Evolutionary conservation across 2,113 vertebrate species (phyloP), one percentile per base, ranked within the genome.

Genomic region (Paramisgurnus dabryanus): DNA sequence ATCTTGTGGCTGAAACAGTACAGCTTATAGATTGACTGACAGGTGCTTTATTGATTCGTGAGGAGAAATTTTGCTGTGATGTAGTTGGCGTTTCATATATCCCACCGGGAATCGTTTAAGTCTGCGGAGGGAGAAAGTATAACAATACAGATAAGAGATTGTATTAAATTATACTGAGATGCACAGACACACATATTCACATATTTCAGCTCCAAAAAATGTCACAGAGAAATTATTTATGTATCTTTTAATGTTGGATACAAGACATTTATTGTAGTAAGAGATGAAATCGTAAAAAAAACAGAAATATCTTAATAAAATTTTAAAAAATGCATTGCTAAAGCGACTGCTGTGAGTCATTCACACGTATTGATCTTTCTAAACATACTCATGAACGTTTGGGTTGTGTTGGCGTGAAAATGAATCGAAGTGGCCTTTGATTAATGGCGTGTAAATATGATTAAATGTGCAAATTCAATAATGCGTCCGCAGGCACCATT

Each of bases 401-500:
- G 9, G 34, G 53, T 72, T 58, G 5, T 41, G 68, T 64, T 18
- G 43, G 58, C 15, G 17, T 65, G 58, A 50, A 53, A 22, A 70
- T 40, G 17, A 70, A 72, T 63, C 17, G 7, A 64, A 72, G 64
- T 80, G 47, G 78, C 45, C 61, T 80, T 72, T 80, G 78, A 80
- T 80, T 64, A 71, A 72, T 64, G 68, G 15, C 4, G 34, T 72
- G 78, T 65, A 71, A 80, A 80, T 64, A 80, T 64, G 68, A 80
- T 71, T 72, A 64, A 70, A 70, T 70, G 57, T 63, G 27, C 18
- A 7, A 70, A 70, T 79, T 70, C 67, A 61, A 49, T 79, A 61
- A 69, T 69, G 15, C 57, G 43, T 70, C 57, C 13, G 3, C 55
- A 39, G 67, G 58, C 57, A 63, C 58, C 55, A 45, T 73, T 73